Base-by-base conservation (phyloP, 2,888 invertebrate genomes). In the Adineta ricciae region DNA sequence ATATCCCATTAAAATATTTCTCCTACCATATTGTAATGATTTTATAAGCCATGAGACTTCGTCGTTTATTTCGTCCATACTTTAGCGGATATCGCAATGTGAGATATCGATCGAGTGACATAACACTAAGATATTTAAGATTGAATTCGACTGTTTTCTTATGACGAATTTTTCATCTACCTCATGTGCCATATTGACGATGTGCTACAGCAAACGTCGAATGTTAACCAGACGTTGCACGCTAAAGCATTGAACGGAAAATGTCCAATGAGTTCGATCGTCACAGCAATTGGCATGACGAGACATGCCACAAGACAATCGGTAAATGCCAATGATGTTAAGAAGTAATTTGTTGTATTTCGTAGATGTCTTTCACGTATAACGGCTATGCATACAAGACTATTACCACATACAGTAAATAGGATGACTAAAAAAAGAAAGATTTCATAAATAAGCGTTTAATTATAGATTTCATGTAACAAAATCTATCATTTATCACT, bases 261-360 rank as follows among this genome's bases (percentile, higher is more conserved):
- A 78, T 78, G 78, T 78, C 78, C 78, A 89, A 95, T 92, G 91
- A 97, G 95, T 89, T 96, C 96, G 49, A 95, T 95, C 88, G 96
- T 94, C 54, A 97, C 96, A 86, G 95, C 95, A 90, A 96, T 92
- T 9, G 97, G 97, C 97, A 97, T 97, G 86, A 97, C 97, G 89
- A 96, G 94, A 87, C 96, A 91, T 89, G 95, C 96, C 89, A 97
- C 96, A 87, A 97, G 92, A 86, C 97, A 92, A 92, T 97, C 97
- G 84, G 97, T 96, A 84, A 96, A 94, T 83, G 96, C 96, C 90
- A 97, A 91, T 38, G 96, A 96, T 88, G 96, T 92, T 87, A 97
- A 92, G 91, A 97, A 97, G 91, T 96, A 96, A 92, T 97, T 97
- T 87, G 97, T 97, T 87, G 96, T 95, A 91, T 96, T 97, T 91